A percentile compares a stretch with the other conserved stretches of the same genome.
Evolutionary conservation across 2,888 invertebrate species (phyloP).

Genomic region (Actias luna): DNA sequence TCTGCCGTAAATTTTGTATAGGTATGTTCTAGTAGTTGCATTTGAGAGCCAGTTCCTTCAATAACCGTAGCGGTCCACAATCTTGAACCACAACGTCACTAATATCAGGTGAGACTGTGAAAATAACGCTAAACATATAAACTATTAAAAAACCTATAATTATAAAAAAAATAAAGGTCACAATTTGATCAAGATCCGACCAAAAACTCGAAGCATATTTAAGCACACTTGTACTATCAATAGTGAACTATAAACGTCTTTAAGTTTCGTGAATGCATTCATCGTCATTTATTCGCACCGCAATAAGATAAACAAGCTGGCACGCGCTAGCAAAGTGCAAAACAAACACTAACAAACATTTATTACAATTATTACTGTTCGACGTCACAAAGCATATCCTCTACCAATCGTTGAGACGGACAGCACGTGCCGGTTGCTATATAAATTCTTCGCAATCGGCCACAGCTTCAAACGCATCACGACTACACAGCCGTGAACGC

Average conservation of each 20-base stretch:
- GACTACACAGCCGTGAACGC: constrained; percentile 18
- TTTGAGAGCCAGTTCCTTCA: too few species aligned
- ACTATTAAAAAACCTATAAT: too few species aligned
- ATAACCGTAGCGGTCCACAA: too few species aligned
- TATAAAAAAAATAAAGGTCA: too few species aligned
- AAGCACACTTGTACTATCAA: background rate
- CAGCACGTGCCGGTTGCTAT: constrained; percentile 52
- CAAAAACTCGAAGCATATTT: too few species aligned
- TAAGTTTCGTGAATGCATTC: background rate
- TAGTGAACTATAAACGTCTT: background rate
- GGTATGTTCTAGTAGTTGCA: too few species aligned
- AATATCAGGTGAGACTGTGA: too few species aligned
- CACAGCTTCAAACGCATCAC: constrained; percentile 12
- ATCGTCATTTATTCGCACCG: background rate
- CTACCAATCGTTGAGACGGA: constrained; percentile 46
- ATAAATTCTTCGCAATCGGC: constrained; percentile 34
- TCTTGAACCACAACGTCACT: too few species aligned
- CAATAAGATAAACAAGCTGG: constrained; percentile 19
- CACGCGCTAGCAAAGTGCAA: constrained; percentile 63
- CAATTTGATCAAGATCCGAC: too few species aligned
- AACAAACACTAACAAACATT: constrained; percentile 47
- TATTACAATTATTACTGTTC: constrained; percentile 19
- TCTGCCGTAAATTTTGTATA: too few species aligned
- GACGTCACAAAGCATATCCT: constrained; percentile 39
- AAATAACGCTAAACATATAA: too few species aligned